Percentiles rank a stretch among this genome's conserved stretches.
phyloP scores from a whole-genome alignment of 2,113 vertebrate species.

The Pseudopodoces humilis region DNA sequence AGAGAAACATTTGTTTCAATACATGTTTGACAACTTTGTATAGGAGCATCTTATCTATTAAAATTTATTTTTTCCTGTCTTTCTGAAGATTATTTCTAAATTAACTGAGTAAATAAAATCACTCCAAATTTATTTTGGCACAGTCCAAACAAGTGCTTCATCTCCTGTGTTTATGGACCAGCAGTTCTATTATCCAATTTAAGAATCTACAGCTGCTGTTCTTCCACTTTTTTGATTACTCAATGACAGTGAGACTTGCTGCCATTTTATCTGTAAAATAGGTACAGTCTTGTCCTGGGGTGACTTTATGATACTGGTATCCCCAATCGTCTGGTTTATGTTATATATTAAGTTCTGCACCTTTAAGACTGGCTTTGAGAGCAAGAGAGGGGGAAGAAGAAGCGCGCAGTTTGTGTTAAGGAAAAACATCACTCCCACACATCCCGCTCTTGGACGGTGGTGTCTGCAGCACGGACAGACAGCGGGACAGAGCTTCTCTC shows the following conservation, averaged over 20 bases:
- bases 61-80: not conserved
- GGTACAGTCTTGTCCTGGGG: too few species aligned
- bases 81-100: slow-evolving; percentile 34
- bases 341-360: too few species aligned
- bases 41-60: not conserved
- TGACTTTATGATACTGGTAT: too few species aligned
- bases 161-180: not conserved
- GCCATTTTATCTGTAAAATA: not conserved
- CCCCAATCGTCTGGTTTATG: too few species aligned
- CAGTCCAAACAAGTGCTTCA: slow-evolving; percentile 3
- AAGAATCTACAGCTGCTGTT: slow-evolving; percentile 33
- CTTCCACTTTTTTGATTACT: not conserved
- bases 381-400: too few species aligned
- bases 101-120: slow-evolving; percentile 11
- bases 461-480: too few species aligned
- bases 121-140: slow-evolving; percentile 5
- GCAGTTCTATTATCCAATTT: not conserved
- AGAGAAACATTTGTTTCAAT: not conserved
- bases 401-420: too few species aligned
- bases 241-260: not conserved
- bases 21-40: not conserved
- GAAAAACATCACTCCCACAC: too few species aligned
- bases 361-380: too few species aligned
- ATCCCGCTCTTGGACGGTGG: too few species aligned
- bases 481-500: too few species aligned